These are phyloP conservation scores for Lepidochrysops patricia DNA, from an alignment of 2,888 invertebrate genomes.

Conservation along the genomic window DNA sequence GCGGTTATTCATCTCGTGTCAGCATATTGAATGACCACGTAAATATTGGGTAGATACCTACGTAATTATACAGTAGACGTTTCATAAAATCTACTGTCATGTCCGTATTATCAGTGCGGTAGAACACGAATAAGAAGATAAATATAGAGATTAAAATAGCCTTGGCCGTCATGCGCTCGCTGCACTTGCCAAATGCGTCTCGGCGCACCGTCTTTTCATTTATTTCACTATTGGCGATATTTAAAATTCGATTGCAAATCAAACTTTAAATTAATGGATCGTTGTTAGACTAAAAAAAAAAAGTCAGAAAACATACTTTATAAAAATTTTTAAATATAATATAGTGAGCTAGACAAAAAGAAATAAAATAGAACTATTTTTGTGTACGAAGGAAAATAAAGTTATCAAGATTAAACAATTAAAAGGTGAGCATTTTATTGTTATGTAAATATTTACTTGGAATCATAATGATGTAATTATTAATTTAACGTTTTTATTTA, in stretches of 20 bases:
- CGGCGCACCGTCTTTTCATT: slow-evolving; percentile 27
- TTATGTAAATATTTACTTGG: slow-evolving; percentile 7
- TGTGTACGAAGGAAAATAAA: slow-evolving; percentile 20
- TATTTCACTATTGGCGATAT: slow-evolving; percentile 20
- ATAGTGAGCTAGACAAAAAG: not conserved
- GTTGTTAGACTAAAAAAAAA: not conserved
- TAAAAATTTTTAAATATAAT: too few species aligned
- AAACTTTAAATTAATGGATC: not conserved
- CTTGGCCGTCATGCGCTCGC: slow-evolving; percentile 42
- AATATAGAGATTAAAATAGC: slow-evolving; percentile 45
- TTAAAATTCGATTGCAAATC: slow-evolving; percentile 17
- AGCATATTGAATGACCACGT: too few species aligned
- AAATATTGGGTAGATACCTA: too few species aligned
- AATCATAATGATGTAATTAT: not conserved
- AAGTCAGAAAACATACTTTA: too few species aligned
- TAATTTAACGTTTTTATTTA: not conserved
- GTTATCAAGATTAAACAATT: slow-evolving; percentile 52
- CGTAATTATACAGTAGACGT: too few species aligned
- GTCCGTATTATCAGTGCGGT: not conserved
- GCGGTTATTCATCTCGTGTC: too few species aligned
- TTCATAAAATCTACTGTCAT: not conserved
- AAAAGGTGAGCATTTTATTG: slow-evolving; percentile 41
- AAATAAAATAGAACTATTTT: not conserved
- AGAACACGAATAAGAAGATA: not conserved
- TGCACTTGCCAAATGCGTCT: slow-evolving; percentile 43